Percentiles rank a stretch among this genome's conserved stretches.
These are phyloP conservation scores for Lapara coniferarum DNA, from an alignment of 2,888 invertebrate species.

Conservation along the genomic window DNA sequence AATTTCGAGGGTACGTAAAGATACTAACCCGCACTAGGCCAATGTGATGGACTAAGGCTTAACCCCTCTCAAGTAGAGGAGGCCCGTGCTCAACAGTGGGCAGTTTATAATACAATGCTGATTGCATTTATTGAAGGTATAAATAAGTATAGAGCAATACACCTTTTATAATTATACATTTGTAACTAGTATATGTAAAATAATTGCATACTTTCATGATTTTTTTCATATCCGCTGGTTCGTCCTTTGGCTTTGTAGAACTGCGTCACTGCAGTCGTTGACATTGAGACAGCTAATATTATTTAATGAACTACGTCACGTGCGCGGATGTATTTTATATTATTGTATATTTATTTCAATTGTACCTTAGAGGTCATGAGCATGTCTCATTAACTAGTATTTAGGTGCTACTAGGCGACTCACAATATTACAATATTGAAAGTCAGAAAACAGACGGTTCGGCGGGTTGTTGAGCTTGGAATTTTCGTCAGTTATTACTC, in stretches of 20 bases:
- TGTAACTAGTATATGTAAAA: slow-evolving; percentile 4
- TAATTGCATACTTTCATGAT: slow-evolving; percentile 9
- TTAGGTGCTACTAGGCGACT: background rate
- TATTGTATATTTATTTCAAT: background rate
- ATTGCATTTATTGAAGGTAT: too few species aligned
- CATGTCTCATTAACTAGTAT: slow-evolving; percentile 2
- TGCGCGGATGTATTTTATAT: slow-evolving; percentile 10
- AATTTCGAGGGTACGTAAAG: too few species aligned
- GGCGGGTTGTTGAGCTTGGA: slow-evolving; percentile 46
- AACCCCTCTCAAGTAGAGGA: too few species aligned
- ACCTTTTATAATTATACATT: too few species aligned
- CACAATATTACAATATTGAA: slow-evolving; percentile 2
- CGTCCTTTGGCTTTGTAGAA: slow-evolving; percentile 44
- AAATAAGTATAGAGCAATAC: too few species aligned
- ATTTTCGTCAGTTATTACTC: slow-evolving; percentile 41
- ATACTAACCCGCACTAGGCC: too few species aligned
- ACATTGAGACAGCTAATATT: slow-evolving; percentile 33
- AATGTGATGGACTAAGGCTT: too few species aligned
- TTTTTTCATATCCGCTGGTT: slow-evolving; percentile 30
- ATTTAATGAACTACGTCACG: slow-evolving; percentile 32
- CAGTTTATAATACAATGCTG: too few species aligned
- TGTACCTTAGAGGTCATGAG: background rate
- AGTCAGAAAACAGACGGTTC: slow-evolving; percentile 36
- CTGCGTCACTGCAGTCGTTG: slow-evolving; percentile 50
- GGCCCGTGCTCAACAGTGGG: too few species aligned